phyloP scores from a whole-genome alignment of 2,113 vertebrate species.

The Manacus vitellinus region DNA sequence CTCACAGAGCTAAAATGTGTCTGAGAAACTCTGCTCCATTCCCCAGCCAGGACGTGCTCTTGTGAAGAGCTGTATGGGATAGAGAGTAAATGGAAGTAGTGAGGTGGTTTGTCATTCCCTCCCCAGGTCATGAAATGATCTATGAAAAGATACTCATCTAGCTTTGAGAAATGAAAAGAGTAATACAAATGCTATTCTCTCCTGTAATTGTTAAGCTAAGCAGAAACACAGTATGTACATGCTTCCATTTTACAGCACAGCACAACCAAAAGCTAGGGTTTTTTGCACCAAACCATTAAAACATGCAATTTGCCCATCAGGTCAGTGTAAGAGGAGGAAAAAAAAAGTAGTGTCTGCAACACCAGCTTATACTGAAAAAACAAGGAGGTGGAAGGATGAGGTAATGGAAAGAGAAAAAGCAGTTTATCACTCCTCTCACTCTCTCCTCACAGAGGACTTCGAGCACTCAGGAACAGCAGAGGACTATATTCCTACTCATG shows the following conservation, averaged over 20 bases:
- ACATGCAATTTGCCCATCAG: background rate
- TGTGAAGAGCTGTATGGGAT: background rate
- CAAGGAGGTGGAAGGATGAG: conserved; percentile 17
- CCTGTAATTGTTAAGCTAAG: background rate
- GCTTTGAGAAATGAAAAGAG: background rate
- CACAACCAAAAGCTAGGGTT: background rate
- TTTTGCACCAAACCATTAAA: background rate
- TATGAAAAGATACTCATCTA: background rate
- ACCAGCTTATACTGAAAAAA: background rate
- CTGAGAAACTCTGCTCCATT: background rate
- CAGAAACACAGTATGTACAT: background rate
- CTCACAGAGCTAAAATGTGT: background rate
- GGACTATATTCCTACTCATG: background rate
- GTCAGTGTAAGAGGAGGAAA: background rate
- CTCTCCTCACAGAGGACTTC: background rate
- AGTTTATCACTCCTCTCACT: conserved; percentile 19
- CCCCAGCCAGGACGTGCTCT: background rate
- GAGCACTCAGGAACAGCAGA: background rate
- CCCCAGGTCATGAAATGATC: background rate
- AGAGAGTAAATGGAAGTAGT: background rate
- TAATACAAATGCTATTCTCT: background rate
- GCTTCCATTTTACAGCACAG: background rate
- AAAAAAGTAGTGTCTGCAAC: background rate
- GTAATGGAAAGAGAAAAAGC: conserved; percentile 38
- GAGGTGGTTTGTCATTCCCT: background rate